Base-by-base conservation (phyloP, 2,113 vertebrate species). In the Ptychochromis oligacanthus region DNA sequence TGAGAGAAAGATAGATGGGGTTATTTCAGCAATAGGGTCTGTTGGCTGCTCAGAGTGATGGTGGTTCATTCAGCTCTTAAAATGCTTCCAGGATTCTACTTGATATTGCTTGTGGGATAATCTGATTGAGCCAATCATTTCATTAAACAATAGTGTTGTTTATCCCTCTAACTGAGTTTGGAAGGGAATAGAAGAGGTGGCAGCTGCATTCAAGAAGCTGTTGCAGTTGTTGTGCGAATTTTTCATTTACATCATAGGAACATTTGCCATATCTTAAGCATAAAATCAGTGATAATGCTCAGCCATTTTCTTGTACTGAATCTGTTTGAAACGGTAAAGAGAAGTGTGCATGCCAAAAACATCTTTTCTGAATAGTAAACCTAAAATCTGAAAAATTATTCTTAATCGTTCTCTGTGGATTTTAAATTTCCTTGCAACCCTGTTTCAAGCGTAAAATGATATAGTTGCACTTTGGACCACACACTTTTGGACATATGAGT, bases 71-170 rank as follows among this genome's bases (percentile, higher is more conserved):
- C 54, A 80, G 56, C 59, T 82, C 57, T 80, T 54, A 61, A 80
- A 80, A 80, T 64, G 34, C 56, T 86, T 75, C 22, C 49, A 76
- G 77, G 70, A 82, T 77, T 89, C 64, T 77, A 52, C 28, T 76
- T 61, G 36, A 87, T 80, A 56, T 75, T 81, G 26, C 78, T 79
- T 80, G 60, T 12, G 24, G 75, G 59, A 65, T 86, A 87, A 67
- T 80, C 61, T 49, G 46, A 86, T 79, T 79, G 36, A 34, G n/a
- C 67, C 84, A 40, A 76, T 84, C 64, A 61, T 81, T 77, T 70
- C 40, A 86, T 56, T 36, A 57, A 87, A 89, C 79, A 84, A 85
- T 76, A 79, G 54, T 9, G 38, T 22, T 80, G 52, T 81, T 88
- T 84, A 65, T 83, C 31, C n/a, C 11, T 38, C 31, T 34, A 62